Evolutionary conservation across 2,797 vertebrate genomes (phyloP), one percentile per base, ranked within the genome.

Genomic region (Lithobates sylvaticus): DNA sequence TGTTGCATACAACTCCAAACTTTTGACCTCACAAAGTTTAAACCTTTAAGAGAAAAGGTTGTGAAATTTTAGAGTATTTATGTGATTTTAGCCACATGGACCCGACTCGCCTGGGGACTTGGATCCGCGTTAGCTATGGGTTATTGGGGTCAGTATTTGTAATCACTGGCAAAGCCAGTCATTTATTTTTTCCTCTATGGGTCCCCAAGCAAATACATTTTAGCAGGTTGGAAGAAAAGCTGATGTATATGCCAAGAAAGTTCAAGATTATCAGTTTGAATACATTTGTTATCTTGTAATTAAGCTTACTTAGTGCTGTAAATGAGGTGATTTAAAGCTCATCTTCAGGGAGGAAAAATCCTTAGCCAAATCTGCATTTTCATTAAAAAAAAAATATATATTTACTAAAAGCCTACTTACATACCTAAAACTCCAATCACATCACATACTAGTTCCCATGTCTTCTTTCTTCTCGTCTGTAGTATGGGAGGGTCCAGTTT

Each of bases 91-190:
- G 34, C 32, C 13, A 8, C 26, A 39, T 23, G 7, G 69, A 73
- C 68, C 83, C 47, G 15, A 44, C n/a, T 84, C 58, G 50, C 76
- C 76, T 72, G 54, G 83, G 76, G 83, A 78, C 36, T 39, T 23
- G 16, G 36, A 39, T 27, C 16, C 3, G 34, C n/a, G 68, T 74
- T 75, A 68, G 72, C 26, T 69, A 36, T 34, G 50, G 79, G 74
- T 86, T 86, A 86, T 68, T 64, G 68, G 65, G 78, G 83, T 84
- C 83, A 84, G 36, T 39, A 78, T 84, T 70, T 84, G 83, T 78
- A 84, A 84, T 84, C 65, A 76, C n/a, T 76, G 81, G 64, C 15
- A 71, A 71, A 34, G 71, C 47, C 47, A 70, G 71, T 76, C 65
- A 78, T 61, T 84, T 84, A 36, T 72, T 64, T 78, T 64, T 84